Percentiles rank a stretch among this genome's conserved stretches.
Conservation (phyloP, 2,113 vertebrate species). For the Piliocolobus tephrosceles region DNA sequence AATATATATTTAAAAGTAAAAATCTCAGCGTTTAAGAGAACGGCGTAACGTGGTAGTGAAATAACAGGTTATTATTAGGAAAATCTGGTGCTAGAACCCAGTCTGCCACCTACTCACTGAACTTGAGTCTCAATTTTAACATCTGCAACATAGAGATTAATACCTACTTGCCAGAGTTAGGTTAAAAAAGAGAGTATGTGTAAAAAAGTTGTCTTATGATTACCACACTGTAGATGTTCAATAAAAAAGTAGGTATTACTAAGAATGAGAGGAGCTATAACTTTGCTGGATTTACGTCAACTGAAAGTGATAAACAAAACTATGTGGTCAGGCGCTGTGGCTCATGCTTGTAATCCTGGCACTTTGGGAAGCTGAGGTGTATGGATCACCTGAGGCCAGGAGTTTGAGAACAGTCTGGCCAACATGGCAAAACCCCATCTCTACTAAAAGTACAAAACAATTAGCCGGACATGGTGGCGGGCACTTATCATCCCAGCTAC, state of each 20-base stretch:
- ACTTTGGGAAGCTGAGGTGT: too few species aligned
- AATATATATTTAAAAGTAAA: background rate
- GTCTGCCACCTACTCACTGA: background rate
- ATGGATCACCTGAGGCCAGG: too few species aligned
- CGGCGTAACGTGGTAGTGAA: background rate
- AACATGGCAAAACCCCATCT: too few species aligned
- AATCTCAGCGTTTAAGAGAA: background rate
- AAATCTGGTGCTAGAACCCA: background rate
- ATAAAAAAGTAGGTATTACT: background rate
- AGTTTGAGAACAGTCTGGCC: too few species aligned
- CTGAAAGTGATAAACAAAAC: background rate
- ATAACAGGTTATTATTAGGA: background rate
- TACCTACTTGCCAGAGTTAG: background rate
- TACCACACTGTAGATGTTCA: background rate
- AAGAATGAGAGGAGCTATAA: background rate
- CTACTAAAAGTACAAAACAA: too few species aligned
- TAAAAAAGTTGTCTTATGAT: background rate
- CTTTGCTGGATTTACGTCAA: background rate
- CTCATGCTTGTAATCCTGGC: too few species aligned
- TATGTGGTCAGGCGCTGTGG: background rate
- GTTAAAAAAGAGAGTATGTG: background rate
- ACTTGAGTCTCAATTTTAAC: background rate
- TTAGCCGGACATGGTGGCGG: rapidly evolving
- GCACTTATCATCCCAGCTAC: too few species aligned
- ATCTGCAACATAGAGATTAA: background rate